Conservation (phyloP, 2,113 vertebrate genomes). For the Toxotes jaculatrix region DNA sequence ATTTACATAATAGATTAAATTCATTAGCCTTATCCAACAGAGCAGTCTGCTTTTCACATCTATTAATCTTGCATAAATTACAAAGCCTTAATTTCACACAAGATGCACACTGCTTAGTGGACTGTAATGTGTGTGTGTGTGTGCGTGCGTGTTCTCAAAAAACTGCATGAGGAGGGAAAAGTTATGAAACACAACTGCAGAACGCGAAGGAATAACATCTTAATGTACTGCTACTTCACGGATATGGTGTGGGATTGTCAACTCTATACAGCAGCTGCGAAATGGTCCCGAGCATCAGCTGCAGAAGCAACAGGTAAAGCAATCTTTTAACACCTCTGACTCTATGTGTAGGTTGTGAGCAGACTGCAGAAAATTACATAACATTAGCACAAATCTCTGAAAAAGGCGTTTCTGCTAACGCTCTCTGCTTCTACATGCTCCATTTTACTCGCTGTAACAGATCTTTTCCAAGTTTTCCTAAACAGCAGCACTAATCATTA, state of each 20-base stretch:
- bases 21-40: conserved; percentile 46
- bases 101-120: conserved; percentile 37
- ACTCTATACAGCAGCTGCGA: conserved; percentile 10
- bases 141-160: conserved; percentile 1
- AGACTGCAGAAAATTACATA: conserved; percentile 67
- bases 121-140: neutral
- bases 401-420: conserved; percentile 13
- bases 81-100: conserved; percentile 40
- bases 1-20: conserved; percentile 67
- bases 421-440: neutral
- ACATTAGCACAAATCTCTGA: conserved; percentile 38
- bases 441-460: conserved; percentile 5
- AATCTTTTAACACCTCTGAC: conserved; percentile 44
- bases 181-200: conserved; percentile 21
- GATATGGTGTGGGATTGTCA: neutral
- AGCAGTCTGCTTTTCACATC: conserved; percentile 56
- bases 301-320: conserved; percentile 53
- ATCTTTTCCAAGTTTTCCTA: neutral
- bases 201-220: neutral
- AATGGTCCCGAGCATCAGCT: conserved; percentile 15
- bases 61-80: conserved; percentile 64
- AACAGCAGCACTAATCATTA: neutral
- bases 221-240: conserved; percentile 9
- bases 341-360: conserved; percentile 58
- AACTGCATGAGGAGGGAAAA: conserved; percentile 14